Base-by-base conservation (phyloP, 2,888 invertebrate genomes). In the Zelleria hepariella region DNA sequence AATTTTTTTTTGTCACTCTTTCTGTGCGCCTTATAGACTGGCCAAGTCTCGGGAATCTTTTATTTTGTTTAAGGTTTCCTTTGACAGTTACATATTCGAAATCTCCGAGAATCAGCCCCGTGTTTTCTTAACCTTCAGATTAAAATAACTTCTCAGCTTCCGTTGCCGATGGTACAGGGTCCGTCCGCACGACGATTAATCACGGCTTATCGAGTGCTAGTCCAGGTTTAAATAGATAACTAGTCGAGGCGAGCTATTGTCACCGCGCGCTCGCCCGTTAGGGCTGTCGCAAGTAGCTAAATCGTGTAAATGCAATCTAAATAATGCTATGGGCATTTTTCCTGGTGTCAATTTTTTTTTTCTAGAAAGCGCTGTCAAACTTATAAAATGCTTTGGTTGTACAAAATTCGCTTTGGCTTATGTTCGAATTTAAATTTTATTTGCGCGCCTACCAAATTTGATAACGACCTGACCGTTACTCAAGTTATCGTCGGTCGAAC, bases 161-260 rank as follows among this genome's bases (percentile, higher is more conserved):
- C 8, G 15, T 61, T 85, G 82, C 75, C n/a, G 62, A 72, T 83
- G 61, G 61, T 87, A 84, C 82, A 58, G 5, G 15, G 72, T 75
- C 76, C 76, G 78, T 80, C 82, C 77, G 66, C 73, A 66, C 69
- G 74, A 69, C 87, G 77, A 89, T 89, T 89, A 87, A 89, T 89
- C 89, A 89, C 72, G 82, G 81, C 83, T 88, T 89, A 89, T 89
- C 88, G 88, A 87, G 87, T 85, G 89, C 87, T 89, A 89, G 89
- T 88, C 89, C 89, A 85, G 88, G 88, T 89, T 89, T 89, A 88
- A 89, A 89, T 84, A 88, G 89, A 89, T 89, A 89, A 89, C 88
- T 88, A 89, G 82, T 85, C 20, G 32, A 27, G 76, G 72, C 72
- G 76, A 65, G 73, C 78, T 78, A 82, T 86, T 86, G 86, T 86